Evolutionary conservation across 2,113 vertebrate species (phyloP).

Genomic region (Elephantulus edwardii): DNA sequence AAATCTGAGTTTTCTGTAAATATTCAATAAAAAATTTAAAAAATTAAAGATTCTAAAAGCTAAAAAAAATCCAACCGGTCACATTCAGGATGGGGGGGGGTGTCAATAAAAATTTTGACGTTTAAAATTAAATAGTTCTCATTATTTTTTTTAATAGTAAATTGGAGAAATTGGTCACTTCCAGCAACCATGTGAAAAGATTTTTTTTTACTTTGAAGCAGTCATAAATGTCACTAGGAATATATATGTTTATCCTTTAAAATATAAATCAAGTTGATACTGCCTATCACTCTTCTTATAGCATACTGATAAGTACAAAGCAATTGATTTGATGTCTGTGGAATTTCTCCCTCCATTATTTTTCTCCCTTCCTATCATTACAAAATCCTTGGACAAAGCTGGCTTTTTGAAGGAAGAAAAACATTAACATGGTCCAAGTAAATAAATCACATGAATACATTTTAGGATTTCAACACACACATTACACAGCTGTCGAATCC

Average conservation of each 20-base stretch:
- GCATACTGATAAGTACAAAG: conserved; percentile 8
- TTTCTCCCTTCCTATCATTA: conserved; percentile 22
- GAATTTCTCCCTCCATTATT: not conserved
- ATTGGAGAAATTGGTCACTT: not conserved
- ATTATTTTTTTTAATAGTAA: not conserved
- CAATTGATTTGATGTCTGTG: conserved; percentile 14
- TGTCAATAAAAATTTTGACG: not conserved
- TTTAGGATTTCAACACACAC: not conserved
- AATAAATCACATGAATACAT: not conserved
- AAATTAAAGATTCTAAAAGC: no score
- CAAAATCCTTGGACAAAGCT: not conserved
- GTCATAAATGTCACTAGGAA: not conserved
- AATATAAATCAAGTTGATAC: conserved; percentile 24
- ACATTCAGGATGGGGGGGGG: not conserved
- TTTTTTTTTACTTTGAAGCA: not conserved
- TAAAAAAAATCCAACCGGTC: not conserved
- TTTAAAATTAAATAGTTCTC: not conserved
- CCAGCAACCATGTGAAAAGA: not conserved
- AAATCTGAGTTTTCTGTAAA: no score
- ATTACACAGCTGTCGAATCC: not conserved
- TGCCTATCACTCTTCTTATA: not conserved
- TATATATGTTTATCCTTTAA: not conserved
- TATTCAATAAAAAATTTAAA: no score
- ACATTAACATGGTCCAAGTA: not conserved
- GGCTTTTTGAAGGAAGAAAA: not conserved